Conservation (phyloP, 2,888 invertebrate species). For the Cactoblastis cactorum region DNA sequence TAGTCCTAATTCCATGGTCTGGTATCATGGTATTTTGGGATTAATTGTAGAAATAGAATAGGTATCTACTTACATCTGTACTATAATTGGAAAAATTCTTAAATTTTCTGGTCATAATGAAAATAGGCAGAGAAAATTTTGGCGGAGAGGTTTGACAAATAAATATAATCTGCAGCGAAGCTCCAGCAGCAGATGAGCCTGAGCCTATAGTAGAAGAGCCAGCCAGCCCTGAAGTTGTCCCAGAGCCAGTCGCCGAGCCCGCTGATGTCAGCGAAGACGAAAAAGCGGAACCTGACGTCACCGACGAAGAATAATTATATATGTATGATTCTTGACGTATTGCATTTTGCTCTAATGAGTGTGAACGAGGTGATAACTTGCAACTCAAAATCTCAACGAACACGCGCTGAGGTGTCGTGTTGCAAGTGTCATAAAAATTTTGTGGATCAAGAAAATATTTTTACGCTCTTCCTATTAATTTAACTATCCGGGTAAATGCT, state of each 20-base stretch:
- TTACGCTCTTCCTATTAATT: conserved; percentile 31
- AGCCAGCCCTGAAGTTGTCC: conserved; percentile 57
- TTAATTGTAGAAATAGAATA: no score
- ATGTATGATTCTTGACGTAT: conserved; percentile 2
- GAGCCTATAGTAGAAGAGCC: conserved; percentile 74
- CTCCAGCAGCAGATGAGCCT: conserved; percentile 46
- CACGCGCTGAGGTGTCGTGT: background rate
- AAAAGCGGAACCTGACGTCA: conserved; percentile 71
- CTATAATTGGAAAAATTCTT: no score
- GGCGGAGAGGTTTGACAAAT: no score
- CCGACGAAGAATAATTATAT: conserved; percentile 76
- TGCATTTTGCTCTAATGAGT: conserved; percentile 2
- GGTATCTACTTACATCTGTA: no score
- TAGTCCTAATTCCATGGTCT: no score
- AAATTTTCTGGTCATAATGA: no score
- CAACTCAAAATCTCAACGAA: background rate
- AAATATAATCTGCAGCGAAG: no score
- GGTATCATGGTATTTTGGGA: no score
- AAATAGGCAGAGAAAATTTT: no score
- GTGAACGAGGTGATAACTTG: background rate
- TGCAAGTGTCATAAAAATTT: background rate
- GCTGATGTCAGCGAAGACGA: conserved; percentile 70
- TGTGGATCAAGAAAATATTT: background rate
- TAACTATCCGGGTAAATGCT: conserved; percentile 34
- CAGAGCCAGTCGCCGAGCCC: conserved; percentile 43